Base-by-base conservation (phyloP, 2,888 invertebrate genomes). In the Acanthosepion pharaonis region DNA sequence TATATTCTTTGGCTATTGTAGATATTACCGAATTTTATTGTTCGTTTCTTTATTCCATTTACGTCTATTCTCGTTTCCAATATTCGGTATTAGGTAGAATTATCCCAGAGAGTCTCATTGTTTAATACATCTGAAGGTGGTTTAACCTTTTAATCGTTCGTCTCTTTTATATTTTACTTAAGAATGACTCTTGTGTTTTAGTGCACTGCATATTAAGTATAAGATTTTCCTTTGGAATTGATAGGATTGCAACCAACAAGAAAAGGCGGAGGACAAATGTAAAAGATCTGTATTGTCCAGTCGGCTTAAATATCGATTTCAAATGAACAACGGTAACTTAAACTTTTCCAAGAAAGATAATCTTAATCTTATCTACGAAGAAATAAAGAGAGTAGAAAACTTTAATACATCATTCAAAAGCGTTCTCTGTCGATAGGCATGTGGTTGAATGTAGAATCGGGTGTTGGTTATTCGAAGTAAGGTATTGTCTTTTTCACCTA, bases 221-320 rank as follows among this genome's bases (percentile, higher is more conserved):
- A 33, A 15, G n/a, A 11, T 5, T 78, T 78, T n/a, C n/a, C 18
- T 15, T 33, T 33, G 78, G 18, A 78, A n/a, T 4, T 18, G 15
- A 78, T 23, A n/a, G 78, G 78, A 78, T 78, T 78, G 33, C 15
- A 78, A 78, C 15, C 11, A 5, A 78, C n/a, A n/a, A 9, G 78
- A 33, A n/a, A n/a, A 78, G 18, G 11, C 78, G n/a, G 33, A n/a
- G 78, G 15, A n/a, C n/a, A 33, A 33, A 33, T 78, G 78, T n/a
- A 78, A 33, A n/a, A 78, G n/a, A 78, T 78, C 18, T 78, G 78
- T 78, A 78, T 78, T 33, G 78, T 78, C 78, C 78, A 78, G 11
- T n/a, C n/a, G 78, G 78, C 78, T 78, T 78, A n/a, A 78, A 78
- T 78, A 78, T 78, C 78, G n/a, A 78, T 78, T 78, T 78, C 78